Base-by-base conservation (phyloP, 2,888 invertebrate species). In the Meloe dianella region DNA sequence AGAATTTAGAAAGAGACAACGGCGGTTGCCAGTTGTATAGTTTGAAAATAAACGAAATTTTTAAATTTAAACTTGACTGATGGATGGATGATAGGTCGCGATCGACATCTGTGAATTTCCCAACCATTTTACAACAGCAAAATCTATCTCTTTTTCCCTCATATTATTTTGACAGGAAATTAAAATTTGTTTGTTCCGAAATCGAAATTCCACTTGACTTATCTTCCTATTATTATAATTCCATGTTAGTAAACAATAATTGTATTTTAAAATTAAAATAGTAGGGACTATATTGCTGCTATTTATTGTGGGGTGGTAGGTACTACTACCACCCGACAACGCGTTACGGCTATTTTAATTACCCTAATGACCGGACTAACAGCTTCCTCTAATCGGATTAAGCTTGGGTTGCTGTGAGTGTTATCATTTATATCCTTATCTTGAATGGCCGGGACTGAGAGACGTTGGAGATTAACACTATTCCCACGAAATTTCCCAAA, bases 311-410 rank as follows among this genome's bases (percentile, higher is more conserved):
- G n/a, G n/a, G n/a, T n/a, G n/a, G n/a, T n/a, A n/a, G n/a, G n/a
- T 2, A 14, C n/a, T 67, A 70, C 71, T 68, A 73, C 71, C 73
- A 67, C 74, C 76, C 63, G 66, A 71, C 72, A 71, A 71, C 69
- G 72, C 74, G 67, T 73, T 72, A 74, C 69, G 73, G 75, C 73
- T 73, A 74, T 78, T 78, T 78, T 79, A 79, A 79, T 79, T 79
- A 79, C 75, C 74, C 73, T 75, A 78, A 79, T 76, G 78, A 76
- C 74, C 74, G 79, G 77, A 77, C 77, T 77, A 78, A 78, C 77
- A 75, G 78, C 78, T 77, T 77, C 73, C 77, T 72, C 72, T 79
- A 78, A 79, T 78, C 78, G 75, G 75, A 79, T 79, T 78, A 76
- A 73, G 73, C 72, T 65, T 24, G 64, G 72, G 71, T 71, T 69